Percentiles rank a stretch among this genome's conserved stretches.
These are phyloP conservation scores for Teleopsis dalmanni DNA, from an alignment of 1,140 invertebrate species.

Conservation along the genomic window DNA sequence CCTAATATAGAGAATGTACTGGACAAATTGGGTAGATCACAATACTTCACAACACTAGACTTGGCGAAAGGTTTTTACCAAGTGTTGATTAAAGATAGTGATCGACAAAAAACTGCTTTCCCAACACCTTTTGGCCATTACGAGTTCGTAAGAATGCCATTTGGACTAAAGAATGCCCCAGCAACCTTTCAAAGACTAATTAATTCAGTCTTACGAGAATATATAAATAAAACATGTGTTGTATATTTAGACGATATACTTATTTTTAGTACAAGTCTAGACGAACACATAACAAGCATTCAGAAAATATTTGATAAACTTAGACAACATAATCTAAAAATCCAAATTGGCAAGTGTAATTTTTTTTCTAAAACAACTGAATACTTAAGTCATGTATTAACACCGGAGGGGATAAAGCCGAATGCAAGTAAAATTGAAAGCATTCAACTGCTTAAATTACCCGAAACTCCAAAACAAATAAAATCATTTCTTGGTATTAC, in stretches of 20 bases:
- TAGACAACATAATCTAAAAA: slow-evolving; percentile 16
- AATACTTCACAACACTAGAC: slow-evolving; percentile 33
- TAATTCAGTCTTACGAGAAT: slow-evolving; percentile 31
- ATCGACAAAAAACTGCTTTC: slow-evolving; percentile 14
- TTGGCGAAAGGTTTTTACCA: slow-evolving; percentile 36
- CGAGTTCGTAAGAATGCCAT: slow-evolving; percentile 29
- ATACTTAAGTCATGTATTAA: no score
- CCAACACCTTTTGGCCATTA: slow-evolving; percentile 9
- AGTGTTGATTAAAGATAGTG: slow-evolving; percentile 13
- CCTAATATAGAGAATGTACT: slow-evolving; percentile 45
- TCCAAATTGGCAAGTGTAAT: slow-evolving; percentile 27
- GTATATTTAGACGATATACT: slow-evolving; percentile 38
- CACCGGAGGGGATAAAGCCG: no score
- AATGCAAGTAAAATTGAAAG: no score
- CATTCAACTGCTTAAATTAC: no score
- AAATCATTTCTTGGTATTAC: no score
- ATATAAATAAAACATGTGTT: slow-evolving; percentile 25
- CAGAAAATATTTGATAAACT: slow-evolving; percentile 39
- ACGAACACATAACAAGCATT: slow-evolving; percentile 30
- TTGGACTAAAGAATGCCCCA: no score
- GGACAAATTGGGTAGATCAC: slow-evolving; percentile 27
- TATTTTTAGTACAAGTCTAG: slow-evolving; percentile 21
- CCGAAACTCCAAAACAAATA: no score
- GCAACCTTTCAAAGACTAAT: slow-evolving; percentile 45
- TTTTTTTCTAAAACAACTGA: no score